These are phyloP conservation scores for Anomalospiza imberbis DNA, from an alignment of 2,797 vertebrate species.

Conservation along the genomic window DNA sequence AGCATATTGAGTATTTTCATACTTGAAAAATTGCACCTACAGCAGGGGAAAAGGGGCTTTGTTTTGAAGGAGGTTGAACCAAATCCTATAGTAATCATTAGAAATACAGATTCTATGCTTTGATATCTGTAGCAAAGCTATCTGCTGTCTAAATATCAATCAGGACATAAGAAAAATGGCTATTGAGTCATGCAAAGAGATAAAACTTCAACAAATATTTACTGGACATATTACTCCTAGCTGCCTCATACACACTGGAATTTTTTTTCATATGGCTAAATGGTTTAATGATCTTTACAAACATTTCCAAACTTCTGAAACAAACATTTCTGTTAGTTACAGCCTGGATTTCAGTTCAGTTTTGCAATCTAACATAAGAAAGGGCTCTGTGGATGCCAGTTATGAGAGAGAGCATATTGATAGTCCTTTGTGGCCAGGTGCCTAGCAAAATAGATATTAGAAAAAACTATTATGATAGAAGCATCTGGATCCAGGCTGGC, in stretches of 20 bases:
- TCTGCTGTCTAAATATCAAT: constrained; percentile 1
- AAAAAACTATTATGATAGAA: not conserved
- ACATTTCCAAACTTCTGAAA: not conserved
- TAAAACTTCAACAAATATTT: not conserved
- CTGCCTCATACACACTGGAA: not conserved
- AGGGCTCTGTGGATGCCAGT: not conserved
- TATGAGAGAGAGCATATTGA: not conserved
- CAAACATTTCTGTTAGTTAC: not conserved
- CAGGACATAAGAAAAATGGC: not conserved
- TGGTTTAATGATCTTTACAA: not conserved
- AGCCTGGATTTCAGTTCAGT: not conserved
- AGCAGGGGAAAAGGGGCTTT: not conserved
- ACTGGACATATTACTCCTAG: not conserved
- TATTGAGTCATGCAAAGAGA: not conserved
- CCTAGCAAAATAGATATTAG: not conserved
- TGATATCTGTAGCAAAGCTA: not conserved
- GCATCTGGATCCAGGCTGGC: not conserved
- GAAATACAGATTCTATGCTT: not conserved
- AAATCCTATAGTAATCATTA: not conserved
- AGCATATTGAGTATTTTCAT: not conserved
- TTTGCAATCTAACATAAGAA: not conserved
- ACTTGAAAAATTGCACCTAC: not conserved
- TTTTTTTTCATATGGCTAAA: not conserved
- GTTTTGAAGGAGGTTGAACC: not conserved
- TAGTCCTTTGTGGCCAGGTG: not conserved